Base-by-base conservation (phyloP, 2,113 vertebrate species). In the Psammodynastes pulverulentus region DNA sequence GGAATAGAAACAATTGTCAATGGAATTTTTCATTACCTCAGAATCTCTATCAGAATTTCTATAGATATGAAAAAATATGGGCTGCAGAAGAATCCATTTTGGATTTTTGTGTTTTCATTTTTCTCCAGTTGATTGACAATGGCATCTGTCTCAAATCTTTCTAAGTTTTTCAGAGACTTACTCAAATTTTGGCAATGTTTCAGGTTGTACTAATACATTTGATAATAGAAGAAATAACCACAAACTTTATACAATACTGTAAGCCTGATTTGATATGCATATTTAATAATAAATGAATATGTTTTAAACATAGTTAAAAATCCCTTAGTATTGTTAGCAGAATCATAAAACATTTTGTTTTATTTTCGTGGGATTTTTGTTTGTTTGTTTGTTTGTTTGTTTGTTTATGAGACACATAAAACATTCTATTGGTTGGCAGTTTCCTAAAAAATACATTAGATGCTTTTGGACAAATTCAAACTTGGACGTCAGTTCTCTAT, bases 401-500 rank as follows among this genome's bases (percentile, higher is more conserved):
- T 87, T 49, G 26, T 87, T n/a, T 51, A 49, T 49, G 26, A 26
- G 13, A 49, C 13, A 26, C 39, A 86, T 12, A 86, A 48, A 85
- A 48, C 19, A 79, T 79, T 49, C 62, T 84, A 19, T 88, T 29
- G 51, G 21, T 45, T 91, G 91, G 56, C 56, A 88, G 34, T n/a
- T 72, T 87, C 13, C 24, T 52, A 13, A 91, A 88, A 91, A 72
- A 62, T 79, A 51, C 3, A 52, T 87, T 87, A 72, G 86, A 39
- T 88, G 49, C 48, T 58, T 91, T 92, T 79, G 86, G 91, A 88
- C 39, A 34, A 88, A 88, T 88, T 84, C 17, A 84, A 34, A 88
- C 24, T 72, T 46, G 62, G 48, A 53, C 48, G 6, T 62, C 43
- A 86, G 39, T 8, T 54, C 46, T 88, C 62, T 54, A 17, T 53